phyloP scores from a whole-genome alignment of 30 jellyfish, hydroid and myxozoan genomes.

The Hydractinia echinata region DNA sequence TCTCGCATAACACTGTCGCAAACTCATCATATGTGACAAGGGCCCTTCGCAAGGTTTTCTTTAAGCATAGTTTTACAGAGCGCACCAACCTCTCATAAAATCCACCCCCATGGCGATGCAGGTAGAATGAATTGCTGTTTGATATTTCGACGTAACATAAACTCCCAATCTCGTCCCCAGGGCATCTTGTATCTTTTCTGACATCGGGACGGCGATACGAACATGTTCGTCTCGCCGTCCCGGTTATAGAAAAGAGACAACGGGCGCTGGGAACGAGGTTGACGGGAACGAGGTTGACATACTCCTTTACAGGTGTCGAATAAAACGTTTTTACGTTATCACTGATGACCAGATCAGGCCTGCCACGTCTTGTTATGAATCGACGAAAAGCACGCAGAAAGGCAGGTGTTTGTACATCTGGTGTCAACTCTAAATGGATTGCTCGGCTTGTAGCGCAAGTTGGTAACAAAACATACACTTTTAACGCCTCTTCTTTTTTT shows the following conservation, averaged over 20 bases:
- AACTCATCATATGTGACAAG: slow-evolving; percentile 6
- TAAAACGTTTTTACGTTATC: slow-evolving; percentile 8
- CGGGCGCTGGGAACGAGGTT: too few species aligned
- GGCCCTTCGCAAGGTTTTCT: background rate
- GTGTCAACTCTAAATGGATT: slow-evolving; percentile 22
- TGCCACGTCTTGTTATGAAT: slow-evolving; percentile 2
- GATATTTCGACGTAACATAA: background rate
- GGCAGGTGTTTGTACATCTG: slow-evolving; percentile 20
- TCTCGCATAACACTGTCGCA: background rate
- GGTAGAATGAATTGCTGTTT: slow-evolving; percentile 22
- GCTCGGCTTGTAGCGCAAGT: slow-evolving; percentile 18
- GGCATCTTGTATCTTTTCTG: too few species aligned
- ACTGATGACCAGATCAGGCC: background rate
- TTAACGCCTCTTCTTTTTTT: background rate
- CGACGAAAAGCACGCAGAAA: slow-evolving; percentile 16
- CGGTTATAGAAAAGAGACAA: too few species aligned
- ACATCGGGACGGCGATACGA: too few species aligned
- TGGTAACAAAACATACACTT: slow-evolving; percentile 18
- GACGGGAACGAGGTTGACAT: too few species aligned
- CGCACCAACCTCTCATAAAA: slow-evolving; percentile 3
- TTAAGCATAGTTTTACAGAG: background rate
- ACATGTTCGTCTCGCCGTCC: too few species aligned
- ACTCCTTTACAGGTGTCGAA: background rate
- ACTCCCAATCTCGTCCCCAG: too few species aligned
- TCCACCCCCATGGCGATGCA: background rate